Evolutionary conservation across 2,113 vertebrate species (phyloP), one percentile per base, ranked within the genome.

Genomic region (Catharus fuscescens): DNA sequence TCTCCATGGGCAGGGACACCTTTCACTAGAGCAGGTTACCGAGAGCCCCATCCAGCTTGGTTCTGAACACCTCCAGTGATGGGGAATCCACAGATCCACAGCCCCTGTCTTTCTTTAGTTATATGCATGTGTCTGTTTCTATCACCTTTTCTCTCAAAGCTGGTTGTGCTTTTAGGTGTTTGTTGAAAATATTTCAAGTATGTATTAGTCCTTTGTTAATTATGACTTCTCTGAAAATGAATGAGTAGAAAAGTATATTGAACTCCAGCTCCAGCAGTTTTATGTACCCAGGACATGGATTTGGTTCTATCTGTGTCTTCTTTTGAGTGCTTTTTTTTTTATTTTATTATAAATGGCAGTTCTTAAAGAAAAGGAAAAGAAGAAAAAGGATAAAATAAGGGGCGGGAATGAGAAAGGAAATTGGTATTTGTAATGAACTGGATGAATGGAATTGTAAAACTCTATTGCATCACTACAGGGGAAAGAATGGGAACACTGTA

Each of bases 371-470:
- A 29, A 6, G 4, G 40, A 40, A 5, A 24, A 52, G 14, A 50
- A 18, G 26, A 17, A 40, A 9, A 23, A 4, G 2, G 2, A 10
- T n/a, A 18, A 17, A 53, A 24, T 70, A 8, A 36, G 3, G 2
- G 2, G 3, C 0, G 2, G 8, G 3, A 26, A 19, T 10, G 52
- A 53, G 59, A 77, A 45, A 45, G 67, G 24, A 90, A 89, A 44
- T 67, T 18, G 21, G 5, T 94, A 47, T 93, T 95, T 86, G 6
- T 73, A 61, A 80, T 84, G 17, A 91, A 42, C 32, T 81, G 29
- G 20, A 29, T 83, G 38, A 78, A 56, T 24, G n/a, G 48, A 69
- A 86, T 71, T 69, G 12, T 84, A 84, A 56, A 89, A 71, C 13
- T 15, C 16, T 15, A 1, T 70, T 94, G 44, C 52, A 62, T 91